Evolutionary conservation across 2,888 invertebrate genomes (phyloP).

Genomic region (Drosophila testacea): DNA sequence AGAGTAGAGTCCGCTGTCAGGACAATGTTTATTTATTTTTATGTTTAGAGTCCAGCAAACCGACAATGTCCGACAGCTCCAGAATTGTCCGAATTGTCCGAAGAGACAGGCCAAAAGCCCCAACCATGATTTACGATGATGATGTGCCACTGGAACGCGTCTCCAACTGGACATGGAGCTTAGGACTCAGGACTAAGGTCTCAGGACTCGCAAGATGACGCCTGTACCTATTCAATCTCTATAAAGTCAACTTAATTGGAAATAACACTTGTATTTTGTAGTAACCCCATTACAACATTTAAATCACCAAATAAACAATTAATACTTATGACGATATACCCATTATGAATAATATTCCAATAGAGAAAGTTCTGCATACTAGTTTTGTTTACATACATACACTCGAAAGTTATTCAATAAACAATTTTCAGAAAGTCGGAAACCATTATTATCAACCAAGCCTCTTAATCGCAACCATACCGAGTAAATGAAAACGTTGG

Average conservation of each 20-base stretch:
- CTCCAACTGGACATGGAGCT: slow-evolving; percentile 29
- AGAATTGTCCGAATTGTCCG: slow-evolving; percentile 9
- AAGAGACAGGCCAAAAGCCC: slow-evolving; percentile 63
- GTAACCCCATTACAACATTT: too few species aligned
- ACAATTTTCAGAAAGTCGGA: too few species aligned
- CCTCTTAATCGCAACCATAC: too few species aligned
- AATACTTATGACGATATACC: too few species aligned
- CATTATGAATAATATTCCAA: too few species aligned
- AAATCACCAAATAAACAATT: too few species aligned
- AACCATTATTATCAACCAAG: too few species aligned
- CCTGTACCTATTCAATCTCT: too few species aligned
- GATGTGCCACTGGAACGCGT: slow-evolving; percentile 71
- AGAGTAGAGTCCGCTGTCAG: slow-evolving; percentile 71
- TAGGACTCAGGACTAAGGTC: slow-evolving; percentile 17
- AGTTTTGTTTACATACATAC: too few species aligned
- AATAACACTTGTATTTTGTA: background rate
- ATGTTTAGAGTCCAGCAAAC: slow-evolving; percentile 74
- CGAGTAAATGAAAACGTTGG: too few species aligned
- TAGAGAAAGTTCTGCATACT: too few species aligned
- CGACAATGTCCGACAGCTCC: slow-evolving; percentile 47
- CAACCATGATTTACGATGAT: slow-evolving; percentile 80
- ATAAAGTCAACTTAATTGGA: background rate
- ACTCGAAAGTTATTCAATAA: too few species aligned
- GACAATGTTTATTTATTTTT: slow-evolving; percentile 82
- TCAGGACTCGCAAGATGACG: background rate